A percentile compares a stretch with the other conserved stretches of the same genome.
Evolutionary conservation across 2,113 vertebrate species (phyloP).

Genomic region (Orycteropus afer): DNA sequence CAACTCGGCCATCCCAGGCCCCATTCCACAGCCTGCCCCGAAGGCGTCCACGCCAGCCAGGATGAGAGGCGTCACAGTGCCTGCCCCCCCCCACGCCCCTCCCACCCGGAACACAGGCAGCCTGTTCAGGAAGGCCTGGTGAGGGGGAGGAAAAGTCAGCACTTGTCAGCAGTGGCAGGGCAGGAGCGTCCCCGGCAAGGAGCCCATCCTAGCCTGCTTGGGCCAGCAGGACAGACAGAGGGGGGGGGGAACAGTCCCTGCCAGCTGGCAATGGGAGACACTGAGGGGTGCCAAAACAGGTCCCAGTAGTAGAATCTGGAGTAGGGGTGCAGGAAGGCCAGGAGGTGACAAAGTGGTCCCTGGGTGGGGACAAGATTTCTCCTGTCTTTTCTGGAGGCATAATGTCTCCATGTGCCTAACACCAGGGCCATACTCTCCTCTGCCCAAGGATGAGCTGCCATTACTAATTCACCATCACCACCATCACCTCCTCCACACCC

Average conservation of each 20-base stretch:
- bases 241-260: constrained; percentile 28
- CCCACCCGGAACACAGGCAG: constrained; percentile 73
- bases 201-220: constrained; percentile 45
- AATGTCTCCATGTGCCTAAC: neutral
- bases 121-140: constrained; percentile 71
- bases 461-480: no score
- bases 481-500: fast-evolving
- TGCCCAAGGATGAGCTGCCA: neutral
- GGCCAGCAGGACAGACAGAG: constrained; percentile 60
- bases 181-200: constrained; percentile 54
- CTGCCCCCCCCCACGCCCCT: constrained; percentile 47
- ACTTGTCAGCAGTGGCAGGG: constrained; percentile 61
- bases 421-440: neutral
- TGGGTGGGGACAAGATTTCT: neutral
- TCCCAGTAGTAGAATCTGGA: constrained; percentile 47
- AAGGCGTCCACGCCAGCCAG: constrained; percentile 60
- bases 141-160: constrained; percentile 58
- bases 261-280: constrained; percentile 32
- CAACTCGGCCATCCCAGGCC: constrained; percentile 38
- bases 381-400: neutral
- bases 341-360: constrained; percentile 3
- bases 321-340: constrained; percentile 59
- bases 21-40: constrained; percentile 53
- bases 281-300: neutral
- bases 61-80: constrained; percentile 66